A percentile compares a stretch with the other conserved stretches of the same genome.
Conservation (phyloP, 2,888 invertebrate genomes). For the Volucella inanis region DNA sequence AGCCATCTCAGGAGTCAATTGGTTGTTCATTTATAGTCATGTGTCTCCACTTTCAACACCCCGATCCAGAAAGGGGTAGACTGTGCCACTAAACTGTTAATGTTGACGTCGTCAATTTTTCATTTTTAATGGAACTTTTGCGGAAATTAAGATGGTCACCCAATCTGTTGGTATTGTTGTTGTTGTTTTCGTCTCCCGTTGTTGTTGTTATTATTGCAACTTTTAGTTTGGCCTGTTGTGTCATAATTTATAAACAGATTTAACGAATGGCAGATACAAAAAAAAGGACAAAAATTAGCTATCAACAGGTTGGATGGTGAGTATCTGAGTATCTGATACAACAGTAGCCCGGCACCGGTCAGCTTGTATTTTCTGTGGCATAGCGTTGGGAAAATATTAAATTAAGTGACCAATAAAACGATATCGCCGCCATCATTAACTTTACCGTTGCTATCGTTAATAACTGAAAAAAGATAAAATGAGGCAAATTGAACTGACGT, state of each 20-base stretch:
- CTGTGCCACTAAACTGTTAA: slow-evolving; percentile 19
- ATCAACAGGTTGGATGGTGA: slow-evolving; percentile 48
- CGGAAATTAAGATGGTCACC: slow-evolving; percentile 64
- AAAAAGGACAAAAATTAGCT: not conserved
- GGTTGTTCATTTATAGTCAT: slow-evolving; percentile 3
- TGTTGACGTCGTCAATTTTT: slow-evolving; percentile 67
- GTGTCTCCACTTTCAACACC: slow-evolving; percentile 13
- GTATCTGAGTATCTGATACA: not conserved
- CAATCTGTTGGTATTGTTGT: slow-evolving; percentile 11
- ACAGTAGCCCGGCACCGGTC: slow-evolving; percentile 29
- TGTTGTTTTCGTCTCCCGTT: not conserved
- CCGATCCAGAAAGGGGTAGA: no score
- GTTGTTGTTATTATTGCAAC: not conserved
- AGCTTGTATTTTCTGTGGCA: not conserved
- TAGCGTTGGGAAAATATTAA: slow-evolving; percentile 23
- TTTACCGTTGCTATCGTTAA: slow-evolving; percentile 60
- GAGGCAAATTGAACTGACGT: not conserved
- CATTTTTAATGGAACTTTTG: slow-evolving; percentile 73
- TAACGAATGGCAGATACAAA: slow-evolving; percentile 58
- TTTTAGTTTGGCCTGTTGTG: slow-evolving; percentile 40
- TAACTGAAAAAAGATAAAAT: slow-evolving; percentile 4
- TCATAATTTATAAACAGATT: slow-evolving; percentile 71
- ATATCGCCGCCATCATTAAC: slow-evolving; percentile 61
- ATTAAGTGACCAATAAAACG: slow-evolving; percentile 51
- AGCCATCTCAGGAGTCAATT: slow-evolving; percentile 11